Conservation (phyloP, 2,888 invertebrate species). For the Polyommatus iphigenia region DNA sequence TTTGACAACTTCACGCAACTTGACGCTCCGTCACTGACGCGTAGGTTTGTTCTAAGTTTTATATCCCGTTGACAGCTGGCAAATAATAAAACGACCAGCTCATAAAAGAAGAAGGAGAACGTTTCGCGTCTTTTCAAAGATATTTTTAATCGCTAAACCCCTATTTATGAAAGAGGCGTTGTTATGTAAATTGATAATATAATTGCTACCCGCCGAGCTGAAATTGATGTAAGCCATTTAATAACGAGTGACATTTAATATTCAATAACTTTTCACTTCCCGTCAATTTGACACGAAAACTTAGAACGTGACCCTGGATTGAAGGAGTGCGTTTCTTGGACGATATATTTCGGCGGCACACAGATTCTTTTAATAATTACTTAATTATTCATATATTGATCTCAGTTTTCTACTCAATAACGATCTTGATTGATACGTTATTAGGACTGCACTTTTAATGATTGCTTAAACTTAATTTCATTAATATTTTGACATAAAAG, state of each 20-base stretch:
- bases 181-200: conserved; percentile 21
- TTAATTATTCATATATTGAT: too few relatives aligned
- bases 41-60: too few relatives aligned
- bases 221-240: conserved; percentile 30
- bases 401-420: background rate
- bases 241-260: conserved; percentile 26
- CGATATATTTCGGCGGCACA: background rate
- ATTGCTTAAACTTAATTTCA: too few relatives aligned
- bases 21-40: too few relatives aligned
- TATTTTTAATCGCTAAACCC: conserved; percentile 5
- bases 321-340: background rate
- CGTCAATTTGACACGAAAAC: conserved; percentile 29
- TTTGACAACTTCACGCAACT: too few relatives aligned
- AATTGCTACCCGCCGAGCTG: conserved; percentile 13
- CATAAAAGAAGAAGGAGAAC: background rate
- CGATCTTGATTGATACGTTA: background rate
- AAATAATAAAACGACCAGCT: background rate
- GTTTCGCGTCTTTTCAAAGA: background rate
- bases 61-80: background rate
- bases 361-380: too few relatives aligned
- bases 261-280: conserved; percentile 25
- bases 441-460: too few relatives aligned
- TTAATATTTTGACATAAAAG: too few relatives aligned
- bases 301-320: conserved; percentile 5
- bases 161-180: background rate